Evolutionary conservation across 2,888 invertebrate genomes (phyloP), one percentile per base, ranked within the genome.

Genomic region (Argyresthia goedartella): DNA sequence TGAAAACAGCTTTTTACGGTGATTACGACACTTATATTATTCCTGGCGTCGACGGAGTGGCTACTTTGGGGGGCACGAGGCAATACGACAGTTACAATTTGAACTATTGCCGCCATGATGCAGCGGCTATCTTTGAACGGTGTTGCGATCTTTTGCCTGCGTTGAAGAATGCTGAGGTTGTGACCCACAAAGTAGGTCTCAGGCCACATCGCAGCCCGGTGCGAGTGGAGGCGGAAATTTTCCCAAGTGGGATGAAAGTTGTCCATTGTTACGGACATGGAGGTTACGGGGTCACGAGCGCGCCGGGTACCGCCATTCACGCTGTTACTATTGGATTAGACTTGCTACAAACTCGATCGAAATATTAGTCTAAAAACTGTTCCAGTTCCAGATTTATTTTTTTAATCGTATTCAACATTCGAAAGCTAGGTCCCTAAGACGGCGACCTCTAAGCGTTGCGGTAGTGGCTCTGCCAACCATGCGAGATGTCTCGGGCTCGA

Each of bases 191-290:
- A 69, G 95, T 94, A 0, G 97, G 97, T 0, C 73, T 98, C 48
- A 82, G 98, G 55, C 98, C 98, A 0, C 93, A 95, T 67, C 88
- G 97, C 50, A 82, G 87, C 64, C 86, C 90, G 43, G 89, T 93
- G 16, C 82, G 96, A 61, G 91, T 96, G 57, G 95, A 94, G 65
- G 76, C 87, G 0, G 93, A 94, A 66, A 11, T 84, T 4, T 51
- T 84, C 0, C 64, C 58, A 0, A 57, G 72, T 10, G 89, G 88
- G 1, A 70, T 82, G 58, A 84, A 71, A 57, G 88, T 97, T 36
- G 92, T 98, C 7, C 98, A 98, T 71, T 96, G 97, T 75, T 98
- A 98, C 69, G 98, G 98, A 0, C 98, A 98, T 71, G 97, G 97
- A 0, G 97, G 96, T 0, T 96, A 97, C 70, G 98, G 98, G 0